A percentile compares a stretch with the other conserved stretches of the same genome.
Conservation (phyloP, 2,888 invertebrate genomes). For the Pegoplata infirma region DNA sequence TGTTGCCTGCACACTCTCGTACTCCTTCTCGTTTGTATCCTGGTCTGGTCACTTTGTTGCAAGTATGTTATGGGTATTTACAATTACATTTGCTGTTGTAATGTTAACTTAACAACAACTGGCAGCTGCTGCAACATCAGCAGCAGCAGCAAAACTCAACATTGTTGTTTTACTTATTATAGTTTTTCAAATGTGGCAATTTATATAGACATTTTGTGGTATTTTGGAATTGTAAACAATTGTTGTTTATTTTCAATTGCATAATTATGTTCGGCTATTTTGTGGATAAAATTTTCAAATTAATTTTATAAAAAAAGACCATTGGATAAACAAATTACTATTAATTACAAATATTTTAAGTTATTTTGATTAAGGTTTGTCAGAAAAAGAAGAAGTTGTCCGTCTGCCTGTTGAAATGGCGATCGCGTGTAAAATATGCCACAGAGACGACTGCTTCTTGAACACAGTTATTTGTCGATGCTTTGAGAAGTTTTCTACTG, state of each 20-base stretch:
- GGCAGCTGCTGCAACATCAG: slow-evolving; percentile 13
- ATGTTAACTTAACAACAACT: slow-evolving; percentile 31
- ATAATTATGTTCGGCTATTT: slow-evolving; percentile 32
- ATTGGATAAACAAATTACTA: slow-evolving; percentile 10
- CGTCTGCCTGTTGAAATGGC: no score
- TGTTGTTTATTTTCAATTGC: slow-evolving; percentile 45
- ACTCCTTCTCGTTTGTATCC: no score
- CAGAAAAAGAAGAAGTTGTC: no score
- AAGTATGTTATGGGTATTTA: slow-evolving; percentile 27
- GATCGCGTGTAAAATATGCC: no score
- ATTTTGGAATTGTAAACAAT: slow-evolving; percentile 44
- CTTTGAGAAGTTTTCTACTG: no score
- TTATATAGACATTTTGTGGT: slow-evolving; percentile 57
- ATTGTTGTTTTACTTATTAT: slow-evolving; percentile 7
- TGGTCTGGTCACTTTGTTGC: slow-evolving; percentile 42
- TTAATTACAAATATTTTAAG: slow-evolving; percentile 26
- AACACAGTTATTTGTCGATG: no score
- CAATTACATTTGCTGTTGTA: slow-evolving; percentile 47
- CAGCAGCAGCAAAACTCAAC: background rate
- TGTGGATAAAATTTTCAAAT: slow-evolving; percentile 8
- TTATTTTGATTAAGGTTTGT: no score
- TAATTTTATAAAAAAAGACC: slow-evolving; percentile 1
- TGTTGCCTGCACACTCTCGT: background rate
- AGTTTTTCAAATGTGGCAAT: slow-evolving; percentile 29
- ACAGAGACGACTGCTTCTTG: no score